Conservation (phyloP, 2,113 vertebrate species). For the Lonchura striata region DNA sequence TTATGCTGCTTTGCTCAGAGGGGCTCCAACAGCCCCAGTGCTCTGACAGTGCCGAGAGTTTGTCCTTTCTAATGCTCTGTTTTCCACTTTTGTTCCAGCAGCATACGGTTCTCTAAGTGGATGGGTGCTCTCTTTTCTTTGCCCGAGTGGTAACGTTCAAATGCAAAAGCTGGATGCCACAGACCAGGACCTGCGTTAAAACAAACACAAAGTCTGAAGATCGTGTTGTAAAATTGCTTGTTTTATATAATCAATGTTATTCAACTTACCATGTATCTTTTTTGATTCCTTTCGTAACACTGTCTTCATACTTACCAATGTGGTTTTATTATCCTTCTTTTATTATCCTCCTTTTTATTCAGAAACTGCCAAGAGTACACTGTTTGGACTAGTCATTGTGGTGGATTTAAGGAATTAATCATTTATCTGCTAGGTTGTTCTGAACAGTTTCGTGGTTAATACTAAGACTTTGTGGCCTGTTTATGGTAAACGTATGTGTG, state of each 20-base stretch:
- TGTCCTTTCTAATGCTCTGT: conserved; percentile 35
- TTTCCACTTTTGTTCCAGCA: conserved; percentile 40
- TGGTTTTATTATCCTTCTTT: conserved; percentile 9
- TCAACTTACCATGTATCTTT: conserved; percentile 25
- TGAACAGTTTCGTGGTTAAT: background rate
- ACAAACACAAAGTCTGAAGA: conserved; percentile 44
- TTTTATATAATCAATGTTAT: conserved; percentile 53
- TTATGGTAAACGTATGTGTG: background rate
- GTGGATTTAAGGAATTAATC: background rate
- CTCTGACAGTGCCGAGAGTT: background rate
- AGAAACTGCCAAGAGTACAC: background rate
- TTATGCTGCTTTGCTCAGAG: background rate
- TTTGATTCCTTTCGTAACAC: conserved; percentile 23
- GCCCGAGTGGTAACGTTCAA: background rate
- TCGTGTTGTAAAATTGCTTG: background rate
- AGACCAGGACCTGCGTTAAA: conserved; percentile 36
- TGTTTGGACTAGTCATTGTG: background rate
- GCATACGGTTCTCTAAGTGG: conserved; percentile 10
- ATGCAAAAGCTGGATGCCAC: conserved; percentile 27
- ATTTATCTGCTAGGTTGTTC: background rate
- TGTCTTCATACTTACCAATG: conserved; percentile 25
- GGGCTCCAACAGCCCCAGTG: fast-evolving
- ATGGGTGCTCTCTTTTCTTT: conserved; percentile 47
- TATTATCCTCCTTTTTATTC: background rate
- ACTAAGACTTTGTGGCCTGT: conserved; percentile 1